Evolutionary conservation across 1,140 invertebrate genomes (phyloP).

Genomic region (Orchesella cincta): DNA sequence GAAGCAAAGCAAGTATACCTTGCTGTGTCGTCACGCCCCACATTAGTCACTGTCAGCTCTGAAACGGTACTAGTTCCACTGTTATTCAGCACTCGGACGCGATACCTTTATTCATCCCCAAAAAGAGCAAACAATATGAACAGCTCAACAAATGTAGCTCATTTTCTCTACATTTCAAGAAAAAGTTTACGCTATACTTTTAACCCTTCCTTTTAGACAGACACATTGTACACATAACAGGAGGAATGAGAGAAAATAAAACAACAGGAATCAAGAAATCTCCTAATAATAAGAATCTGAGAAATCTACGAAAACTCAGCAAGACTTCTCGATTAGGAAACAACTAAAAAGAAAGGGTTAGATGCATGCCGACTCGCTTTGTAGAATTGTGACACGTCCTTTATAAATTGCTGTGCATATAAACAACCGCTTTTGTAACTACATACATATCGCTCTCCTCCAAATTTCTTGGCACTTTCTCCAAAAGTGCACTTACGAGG

Average conservation of each 20-base stretch:
- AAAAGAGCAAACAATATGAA: neutral
- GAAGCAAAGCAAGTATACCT: conserved; percentile 51
- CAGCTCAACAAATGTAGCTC: neutral
- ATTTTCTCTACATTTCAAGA: neutral
- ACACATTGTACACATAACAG: too few species aligned
- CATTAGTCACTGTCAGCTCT: conserved; percentile 56
- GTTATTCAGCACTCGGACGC: conserved; percentile 42
- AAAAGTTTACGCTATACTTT: too few species aligned
- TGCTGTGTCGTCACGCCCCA: conserved; percentile 53
- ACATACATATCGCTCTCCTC: too few species aligned
- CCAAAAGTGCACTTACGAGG: neutral
- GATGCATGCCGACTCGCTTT: too few species aligned
- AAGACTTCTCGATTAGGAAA: neutral
- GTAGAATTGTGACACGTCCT: too few species aligned
- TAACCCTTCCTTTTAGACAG: neutral
- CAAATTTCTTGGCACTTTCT: too few species aligned
- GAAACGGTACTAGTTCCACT: conserved; percentile 39
- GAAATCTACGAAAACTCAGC: neutral
- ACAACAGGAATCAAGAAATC: conserved; percentile 17
- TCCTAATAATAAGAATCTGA: neutral
- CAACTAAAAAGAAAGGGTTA: neutral
- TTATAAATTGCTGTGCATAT: too few species aligned
- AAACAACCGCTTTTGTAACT: too few species aligned
- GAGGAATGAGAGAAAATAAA: neutral
- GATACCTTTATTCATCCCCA: conserved; percentile 38